phyloP scores from a whole-genome alignment of 2,113 vertebrate genomes.

The Ctenomys sociabilis region DNA sequence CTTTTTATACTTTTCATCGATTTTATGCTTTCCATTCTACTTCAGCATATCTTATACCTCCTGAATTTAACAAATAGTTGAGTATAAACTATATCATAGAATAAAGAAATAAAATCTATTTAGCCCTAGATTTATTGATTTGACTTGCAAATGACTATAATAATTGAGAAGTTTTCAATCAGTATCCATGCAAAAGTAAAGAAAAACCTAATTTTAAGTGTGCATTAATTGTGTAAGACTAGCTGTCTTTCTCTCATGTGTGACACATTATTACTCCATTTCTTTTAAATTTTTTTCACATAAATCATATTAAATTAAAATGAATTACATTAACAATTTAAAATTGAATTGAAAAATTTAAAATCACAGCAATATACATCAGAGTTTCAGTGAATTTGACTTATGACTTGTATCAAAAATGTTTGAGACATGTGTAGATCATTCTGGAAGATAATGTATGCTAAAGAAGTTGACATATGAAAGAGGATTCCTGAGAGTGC shows the following conservation, averaged over 20 bases:
- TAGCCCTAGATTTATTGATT: background rate
- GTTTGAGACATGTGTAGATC: background rate
- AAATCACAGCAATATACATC: background rate
- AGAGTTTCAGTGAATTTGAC: background rate
- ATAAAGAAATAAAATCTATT: background rate
- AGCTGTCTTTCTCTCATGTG: background rate
- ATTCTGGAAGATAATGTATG: constrained; percentile 23
- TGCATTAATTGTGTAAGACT: background rate
- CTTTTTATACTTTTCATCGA: constrained; percentile 40
- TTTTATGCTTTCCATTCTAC: background rate
- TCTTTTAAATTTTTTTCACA: background rate
- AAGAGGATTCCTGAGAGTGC: background rate
- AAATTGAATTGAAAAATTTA: background rate
- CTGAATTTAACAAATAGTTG: background rate
- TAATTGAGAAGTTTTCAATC: background rate
- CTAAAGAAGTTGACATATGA: background rate
- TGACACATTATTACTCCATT: background rate
- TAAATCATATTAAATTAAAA: constrained; percentile 2
- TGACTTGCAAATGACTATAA: background rate
- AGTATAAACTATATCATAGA: background rate
- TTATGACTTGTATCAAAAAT: constrained; percentile 23
- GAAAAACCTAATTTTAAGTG: background rate
- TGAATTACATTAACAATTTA: background rate
- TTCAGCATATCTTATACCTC: background rate
- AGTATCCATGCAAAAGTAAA: background rate